A percentile compares a stretch with the other conserved stretches of the same genome.
These are phyloP conservation scores for Helicolenus hilgendorfi DNA, from an alignment of 2,797 vertebrate species.

Conservation along the genomic window DNA sequence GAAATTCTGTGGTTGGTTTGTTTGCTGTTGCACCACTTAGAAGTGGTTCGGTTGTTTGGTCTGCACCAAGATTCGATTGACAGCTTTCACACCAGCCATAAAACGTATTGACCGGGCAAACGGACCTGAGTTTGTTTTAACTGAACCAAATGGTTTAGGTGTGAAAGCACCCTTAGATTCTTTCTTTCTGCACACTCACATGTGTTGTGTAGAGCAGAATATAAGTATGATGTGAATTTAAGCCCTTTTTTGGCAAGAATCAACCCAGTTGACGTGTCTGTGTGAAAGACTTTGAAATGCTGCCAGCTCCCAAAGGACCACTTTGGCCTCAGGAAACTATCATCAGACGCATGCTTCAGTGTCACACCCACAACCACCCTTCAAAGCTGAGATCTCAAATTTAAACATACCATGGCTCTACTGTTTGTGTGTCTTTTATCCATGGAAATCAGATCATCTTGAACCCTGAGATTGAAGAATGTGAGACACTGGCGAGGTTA, in stretches of 20 bases:
- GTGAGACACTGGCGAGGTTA: neutral
- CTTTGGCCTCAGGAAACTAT: neutral
- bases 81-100: too few species aligned
- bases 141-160: too few species aligned
- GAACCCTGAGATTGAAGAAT: neutral
- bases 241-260: neutral
- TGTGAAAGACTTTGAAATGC: constrained; percentile 14
- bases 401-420: neutral
- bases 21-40: too few species aligned
- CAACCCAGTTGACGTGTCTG: neutral
- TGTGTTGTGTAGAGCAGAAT: neutral
- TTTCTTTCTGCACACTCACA: neutral
- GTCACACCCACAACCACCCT: neutral
- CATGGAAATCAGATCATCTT: neutral
- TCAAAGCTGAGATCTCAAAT: neutral
- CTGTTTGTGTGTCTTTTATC: neutral
- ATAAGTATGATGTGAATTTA: neutral
- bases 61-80: fast-evolving
- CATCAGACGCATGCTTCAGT: neutral
- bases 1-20: too few species aligned
- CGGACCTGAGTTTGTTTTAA: too few species aligned
- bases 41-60: too few species aligned
- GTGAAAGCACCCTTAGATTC: too few species aligned
- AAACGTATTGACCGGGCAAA: too few species aligned
- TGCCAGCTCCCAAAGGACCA: neutral